These are phyloP conservation scores for Leptinotarsa undecemlineata DNA, from an alignment of 1,140 invertebrate species.

Conservation along the genomic window DNA sequence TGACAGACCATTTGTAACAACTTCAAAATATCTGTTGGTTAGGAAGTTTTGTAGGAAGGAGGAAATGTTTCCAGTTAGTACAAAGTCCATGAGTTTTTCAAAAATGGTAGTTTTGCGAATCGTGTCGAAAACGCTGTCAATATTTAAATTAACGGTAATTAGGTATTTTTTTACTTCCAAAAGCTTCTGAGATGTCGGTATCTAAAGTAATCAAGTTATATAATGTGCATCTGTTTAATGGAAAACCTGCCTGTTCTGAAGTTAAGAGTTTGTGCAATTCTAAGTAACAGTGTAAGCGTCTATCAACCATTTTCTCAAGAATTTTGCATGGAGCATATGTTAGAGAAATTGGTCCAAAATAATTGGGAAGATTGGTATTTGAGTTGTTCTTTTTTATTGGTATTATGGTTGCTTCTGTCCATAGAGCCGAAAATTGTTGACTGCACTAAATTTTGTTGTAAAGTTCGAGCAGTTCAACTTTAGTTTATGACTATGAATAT, in stretches of 20 bases:
- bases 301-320: too few species aligned
- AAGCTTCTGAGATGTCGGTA: background rate
- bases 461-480: constrained; percentile 4
- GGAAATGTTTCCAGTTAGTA: constrained; percentile 22
- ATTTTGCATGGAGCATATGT: too few species aligned
- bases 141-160: constrained; percentile 19
- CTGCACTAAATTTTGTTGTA: constrained; percentile 22
- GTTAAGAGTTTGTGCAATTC: too few species aligned
- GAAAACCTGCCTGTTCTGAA: too few species aligned
- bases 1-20: constrained; percentile 22
- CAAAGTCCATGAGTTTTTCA: constrained; percentile 21
- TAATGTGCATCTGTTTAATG: too few species aligned
- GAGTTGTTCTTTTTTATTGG: background rate
- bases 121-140: constrained; percentile 26
- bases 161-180: constrained; percentile 21
- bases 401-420: constrained; percentile 10
- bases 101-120: constrained; percentile 16
- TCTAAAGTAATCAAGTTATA: too few species aligned
- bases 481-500: background rate
- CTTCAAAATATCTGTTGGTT: constrained; percentile 22
- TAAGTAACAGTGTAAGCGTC: too few species aligned
- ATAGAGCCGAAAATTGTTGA: constrained; percentile 8
- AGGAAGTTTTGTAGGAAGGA: constrained; percentile 21
- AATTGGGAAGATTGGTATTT: too few species aligned
- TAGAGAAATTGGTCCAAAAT: too few species aligned